Evolutionary conservation across 1,140 invertebrate genomes (phyloP), one percentile per base, ranked within the genome.

Genomic region (Potamilus streckersoni): DNA sequence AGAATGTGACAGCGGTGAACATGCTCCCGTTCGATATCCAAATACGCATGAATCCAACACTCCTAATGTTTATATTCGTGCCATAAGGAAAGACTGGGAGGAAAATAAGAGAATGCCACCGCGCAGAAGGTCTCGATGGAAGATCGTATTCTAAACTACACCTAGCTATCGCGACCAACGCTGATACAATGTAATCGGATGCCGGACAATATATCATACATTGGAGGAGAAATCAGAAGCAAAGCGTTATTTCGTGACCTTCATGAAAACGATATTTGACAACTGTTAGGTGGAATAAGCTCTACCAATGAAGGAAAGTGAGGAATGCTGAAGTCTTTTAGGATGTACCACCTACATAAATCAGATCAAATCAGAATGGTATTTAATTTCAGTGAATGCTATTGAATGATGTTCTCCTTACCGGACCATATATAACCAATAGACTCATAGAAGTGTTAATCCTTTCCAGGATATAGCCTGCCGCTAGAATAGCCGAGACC

Each of bases 401-500:
- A 60, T 73, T 38, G 70, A 82, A 82, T 66, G 27, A 59, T n/a
- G 74, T 79, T 8, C 66, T 79, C 15, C 19, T 81, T 6, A 17
- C 16, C 31, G 74, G 81, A 27, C 77, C 81, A 16, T 71, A 81
- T 59, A 62, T 79, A 12, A 79, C 59, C 17, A 81, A 81, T n/a
- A 79, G 66, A 55, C 58, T 81, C 14, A 17, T 79, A 20, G 80
- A 78, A 20, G 68, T 81, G 11, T 23, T 79, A 2, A 23, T 76
- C 19, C 23, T 76, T 27, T 81, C 77, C 71, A 56, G 80, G 14
- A 71, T 20, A n/a, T 74, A 79, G 27, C 49, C 6, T 0, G 65
- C 79, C 16, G 72, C 78, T 61, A 58, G 62, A 16, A 63, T 70
- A 27, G 75, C 72, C 15, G 79, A 82, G 20, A 73, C 80, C 16